Conservation (phyloP, 2,888 invertebrate species). For the Capitulum mitella region DNA sequence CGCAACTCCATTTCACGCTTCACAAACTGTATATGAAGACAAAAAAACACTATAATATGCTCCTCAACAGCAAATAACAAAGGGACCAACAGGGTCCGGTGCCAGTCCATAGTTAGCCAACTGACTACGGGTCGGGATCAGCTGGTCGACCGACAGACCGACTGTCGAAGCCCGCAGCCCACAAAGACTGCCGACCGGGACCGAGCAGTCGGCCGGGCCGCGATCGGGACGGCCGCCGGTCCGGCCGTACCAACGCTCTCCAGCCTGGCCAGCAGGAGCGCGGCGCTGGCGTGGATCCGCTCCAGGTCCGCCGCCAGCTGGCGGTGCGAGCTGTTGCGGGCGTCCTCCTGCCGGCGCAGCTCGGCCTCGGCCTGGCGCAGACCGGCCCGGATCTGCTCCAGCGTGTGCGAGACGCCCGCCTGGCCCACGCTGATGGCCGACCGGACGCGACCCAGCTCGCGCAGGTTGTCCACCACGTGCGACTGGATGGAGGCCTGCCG, state of each 20-base stretch:
- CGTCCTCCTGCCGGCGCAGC: background rate
- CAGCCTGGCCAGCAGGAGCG: background rate
- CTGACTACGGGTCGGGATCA: no score
- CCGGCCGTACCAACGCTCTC: conserved; percentile 8
- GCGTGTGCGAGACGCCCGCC: background rate
- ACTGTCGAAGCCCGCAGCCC: no score
- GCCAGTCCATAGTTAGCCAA: no score
- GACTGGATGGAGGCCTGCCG: conserved; percentile 45
- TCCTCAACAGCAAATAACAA: no score
- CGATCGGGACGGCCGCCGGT: no score
- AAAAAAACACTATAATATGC: no score
- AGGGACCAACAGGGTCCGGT: no score
- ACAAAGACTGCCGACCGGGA: no score
- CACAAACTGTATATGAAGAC: no score
- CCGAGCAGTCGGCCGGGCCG: no score
- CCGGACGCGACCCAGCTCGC: conserved; percentile 43
- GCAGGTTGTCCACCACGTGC: conserved; percentile 51
- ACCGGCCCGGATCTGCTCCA: background rate
- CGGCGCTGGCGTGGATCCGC: background rate
- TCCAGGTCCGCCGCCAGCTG: conserved; percentile 14
- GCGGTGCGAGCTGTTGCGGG: background rate
- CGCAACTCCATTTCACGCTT: no score
- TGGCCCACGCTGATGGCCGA: conserved; percentile 14
- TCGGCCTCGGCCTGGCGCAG: background rate
- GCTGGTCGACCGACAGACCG: no score